phyloP scores from a whole-genome alignment of 2,888 invertebrate genomes.

The Fragum sueziense region DNA sequence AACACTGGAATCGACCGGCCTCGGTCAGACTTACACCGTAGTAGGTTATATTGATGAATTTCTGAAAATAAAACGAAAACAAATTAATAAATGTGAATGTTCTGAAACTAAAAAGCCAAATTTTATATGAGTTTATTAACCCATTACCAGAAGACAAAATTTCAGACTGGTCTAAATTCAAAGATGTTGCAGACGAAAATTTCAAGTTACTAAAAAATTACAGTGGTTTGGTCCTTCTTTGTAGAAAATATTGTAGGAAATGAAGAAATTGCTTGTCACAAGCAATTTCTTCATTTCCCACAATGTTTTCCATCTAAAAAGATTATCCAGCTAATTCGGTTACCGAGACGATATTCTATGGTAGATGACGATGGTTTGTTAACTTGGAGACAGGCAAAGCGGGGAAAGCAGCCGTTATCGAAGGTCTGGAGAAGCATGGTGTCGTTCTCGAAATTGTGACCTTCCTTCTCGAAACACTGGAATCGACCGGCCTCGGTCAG shows the following conservation, averaged over 20 bases:
- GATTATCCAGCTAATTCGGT: conserved; percentile 71
- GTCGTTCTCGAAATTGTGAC: conserved; percentile 55
- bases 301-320: too few species aligned
- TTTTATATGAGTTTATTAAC: too few species aligned
- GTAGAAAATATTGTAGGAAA: too few species aligned
- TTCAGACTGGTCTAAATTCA: too few species aligned
- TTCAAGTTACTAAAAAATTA: too few species aligned
- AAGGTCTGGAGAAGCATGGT: conserved; percentile 69
- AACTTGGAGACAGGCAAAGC: conserved; percentile 73
- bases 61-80: conserved; percentile 34
- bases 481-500: conserved; percentile 60
- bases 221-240: too few species aligned
- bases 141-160: too few species aligned
- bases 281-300: too few species aligned
- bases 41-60: conserved; percentile 51
- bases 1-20: conserved; percentile 62
- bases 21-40: conserved; percentile 57
- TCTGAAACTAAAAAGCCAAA: too few species aligned
- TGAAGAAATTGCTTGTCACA: too few species aligned
- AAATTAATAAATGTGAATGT: too few species aligned
- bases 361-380: conserved; percentile 68
- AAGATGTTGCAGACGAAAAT: too few species aligned
- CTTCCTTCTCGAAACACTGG: conserved; percentile 60
- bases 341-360: conserved; percentile 71
- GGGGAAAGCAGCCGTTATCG: conserved; percentile 76